Base-by-base conservation (phyloP, 2,797 vertebrate genomes). In the Chaenodraco wilsoni region DNA sequence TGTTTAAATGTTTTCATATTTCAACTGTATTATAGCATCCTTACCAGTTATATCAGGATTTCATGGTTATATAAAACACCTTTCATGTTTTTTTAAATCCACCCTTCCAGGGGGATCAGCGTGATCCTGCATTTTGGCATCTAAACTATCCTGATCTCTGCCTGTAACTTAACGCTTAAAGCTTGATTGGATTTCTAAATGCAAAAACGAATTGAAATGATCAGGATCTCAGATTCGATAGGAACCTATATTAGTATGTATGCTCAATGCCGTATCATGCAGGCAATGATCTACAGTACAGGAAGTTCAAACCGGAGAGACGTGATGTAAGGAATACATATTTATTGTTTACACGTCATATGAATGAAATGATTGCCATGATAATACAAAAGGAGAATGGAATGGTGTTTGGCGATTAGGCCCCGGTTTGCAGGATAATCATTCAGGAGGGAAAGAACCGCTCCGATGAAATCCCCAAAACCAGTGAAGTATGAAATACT, bases 121-220 rank as follows among this genome's bases (percentile, higher is more conserved):
- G 67, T 84, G 76, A 75, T 82, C 66, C 79, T 50, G 3, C 56
- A 75, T 78, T 81, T 74, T 82, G 83, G 77, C 84, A 83, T 66
- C 54, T 40, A 59, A 72, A 72, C 49, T 50, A 37, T 49, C 43
- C 51, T 46, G 33, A 82, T 65, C 72, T 60, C 57, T 9, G 72
- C 69, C 80, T 77, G 57, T 37, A 60, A 69, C 56, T 55, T 48
- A 49, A 19, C 52, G 60, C 23, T 70, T 62, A 1, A 9, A 60
- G 52, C 58, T 17, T 58, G 41, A 81, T 59, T 50, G 5, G 2
- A 64, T 68, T 43, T 59, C 37, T 37, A 72, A 82, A 76, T 67
- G 54, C 19, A 40, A 37, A 78, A 72, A 62, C 44, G 15, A 50
- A 73, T 70, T 33, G 13, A 5, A 70, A 54, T 68, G 41, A 78